Conservation (phyloP, 2,113 vertebrate species). For the Amia ocellicauda region DNA sequence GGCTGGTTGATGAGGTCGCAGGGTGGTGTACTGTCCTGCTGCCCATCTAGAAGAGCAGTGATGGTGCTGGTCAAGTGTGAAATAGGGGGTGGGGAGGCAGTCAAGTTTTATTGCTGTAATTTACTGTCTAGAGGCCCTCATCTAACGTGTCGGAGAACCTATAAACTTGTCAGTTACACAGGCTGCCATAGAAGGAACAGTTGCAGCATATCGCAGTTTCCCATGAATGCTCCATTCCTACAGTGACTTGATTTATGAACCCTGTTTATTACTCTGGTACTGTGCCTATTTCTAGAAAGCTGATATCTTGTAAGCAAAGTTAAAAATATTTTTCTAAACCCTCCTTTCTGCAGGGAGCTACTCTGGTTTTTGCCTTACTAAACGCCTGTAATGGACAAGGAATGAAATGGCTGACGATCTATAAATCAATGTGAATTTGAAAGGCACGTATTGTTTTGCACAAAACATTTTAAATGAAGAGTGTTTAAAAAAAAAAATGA, state of each 20-base stretch:
- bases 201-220: constrained; percentile 21
- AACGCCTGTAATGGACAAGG: too few relatives aligned
- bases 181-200: constrained; percentile 30
- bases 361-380: too few relatives aligned
- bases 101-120: neutral
- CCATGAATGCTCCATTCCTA: constrained; percentile 22
- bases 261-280: neutral
- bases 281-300: neutral
- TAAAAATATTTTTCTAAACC: neutral
- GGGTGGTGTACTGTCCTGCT: too few relatives aligned
- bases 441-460: too few relatives aligned
- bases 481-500: too few relatives aligned
- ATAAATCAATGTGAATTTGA: too few relatives aligned
- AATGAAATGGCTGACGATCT: too few relatives aligned
- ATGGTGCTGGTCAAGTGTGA: neutral
- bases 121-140: neutral
- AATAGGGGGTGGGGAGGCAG: neutral
- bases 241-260: neutral
- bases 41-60: neutral
- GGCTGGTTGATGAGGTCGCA: neutral
- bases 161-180: constrained; percentile 37
- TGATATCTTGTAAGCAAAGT: neutral
- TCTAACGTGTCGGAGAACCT: constrained; percentile 15
- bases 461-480: too few relatives aligned
- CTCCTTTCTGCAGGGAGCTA: too few relatives aligned